A percentile compares a stretch with the other conserved stretches of the same genome.
Conservation (phyloP, 2,888 invertebrate species). For the Eudemis profundana region DNA sequence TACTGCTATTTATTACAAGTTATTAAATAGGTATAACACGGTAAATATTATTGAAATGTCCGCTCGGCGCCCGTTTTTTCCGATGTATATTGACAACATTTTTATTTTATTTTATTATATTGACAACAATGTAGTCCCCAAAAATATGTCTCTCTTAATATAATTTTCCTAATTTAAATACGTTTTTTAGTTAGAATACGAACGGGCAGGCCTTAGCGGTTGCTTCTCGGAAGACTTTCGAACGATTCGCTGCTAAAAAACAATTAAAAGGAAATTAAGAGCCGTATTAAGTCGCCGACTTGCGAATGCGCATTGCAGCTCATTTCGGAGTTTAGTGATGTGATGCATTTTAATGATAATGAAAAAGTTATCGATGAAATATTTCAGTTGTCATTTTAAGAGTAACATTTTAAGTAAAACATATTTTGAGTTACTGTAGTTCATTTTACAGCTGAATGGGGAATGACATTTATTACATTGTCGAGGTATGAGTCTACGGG, state of each 20-base stretch:
- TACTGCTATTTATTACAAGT: no score
- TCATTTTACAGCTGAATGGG: no score
- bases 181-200: constrained; percentile 22
- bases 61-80: no score
- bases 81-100: no score
- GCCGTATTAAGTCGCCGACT: constrained; percentile 77
- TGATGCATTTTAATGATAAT: constrained; percentile 42
- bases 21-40: no score
- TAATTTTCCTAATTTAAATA: constrained; percentile 6
- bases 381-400: not conserved
- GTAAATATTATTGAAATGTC: no score
- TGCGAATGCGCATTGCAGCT: constrained; percentile 68
- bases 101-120: no score
- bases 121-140: no score
- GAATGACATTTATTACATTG: no score
- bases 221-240: constrained; percentile 69
- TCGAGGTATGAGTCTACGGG: no score
- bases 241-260: constrained; percentile 76
- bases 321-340: constrained; percentile 68
- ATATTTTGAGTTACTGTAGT: no score
- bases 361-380: constrained; percentile 47
- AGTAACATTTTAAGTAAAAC: not conserved
- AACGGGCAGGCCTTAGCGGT: constrained; percentile 43
- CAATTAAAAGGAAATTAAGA: constrained; percentile 83
- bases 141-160: no score